Conservation (phyloP, 2,888 invertebrate species). For the Pristionchus arcanus region DNA sequence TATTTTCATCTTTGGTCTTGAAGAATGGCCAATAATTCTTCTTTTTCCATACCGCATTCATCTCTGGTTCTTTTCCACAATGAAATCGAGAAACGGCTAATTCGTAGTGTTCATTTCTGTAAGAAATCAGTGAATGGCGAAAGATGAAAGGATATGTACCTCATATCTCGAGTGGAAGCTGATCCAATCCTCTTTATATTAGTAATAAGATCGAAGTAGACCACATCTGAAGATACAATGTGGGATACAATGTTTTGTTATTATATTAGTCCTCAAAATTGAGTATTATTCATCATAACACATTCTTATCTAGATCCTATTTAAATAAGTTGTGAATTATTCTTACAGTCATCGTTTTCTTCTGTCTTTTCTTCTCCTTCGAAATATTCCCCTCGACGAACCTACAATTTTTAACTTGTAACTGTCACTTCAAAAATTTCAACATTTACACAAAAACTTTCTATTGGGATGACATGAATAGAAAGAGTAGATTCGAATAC, state of each 20-base stretch:
- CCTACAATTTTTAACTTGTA: background rate
- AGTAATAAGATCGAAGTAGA: conserved; percentile 69
- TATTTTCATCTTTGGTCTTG: background rate
- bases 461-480: background rate
- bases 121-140: background rate
- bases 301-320: no score
- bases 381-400: conserved; percentile 60
- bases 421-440: background rate
- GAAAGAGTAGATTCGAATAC: background rate
- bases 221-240: conserved; percentile 55
- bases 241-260: no score
- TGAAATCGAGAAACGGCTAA: conserved; percentile 29
- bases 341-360: conserved; percentile 59
- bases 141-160: background rate
- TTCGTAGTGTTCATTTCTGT: conserved; percentile 43
- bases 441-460: background rate
- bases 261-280: no score
- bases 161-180: background rate
- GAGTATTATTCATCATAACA: no score
- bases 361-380: conserved; percentile 71
- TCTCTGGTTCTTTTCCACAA: conserved; percentile 46
- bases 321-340: no score
- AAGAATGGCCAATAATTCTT: conserved; percentile 9
- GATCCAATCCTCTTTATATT: conserved; percentile 58
- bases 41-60: background rate